These are phyloP conservation scores for Nomada hirtipes DNA, from an alignment of 2,888 invertebrate species.

Conservation along the genomic window DNA sequence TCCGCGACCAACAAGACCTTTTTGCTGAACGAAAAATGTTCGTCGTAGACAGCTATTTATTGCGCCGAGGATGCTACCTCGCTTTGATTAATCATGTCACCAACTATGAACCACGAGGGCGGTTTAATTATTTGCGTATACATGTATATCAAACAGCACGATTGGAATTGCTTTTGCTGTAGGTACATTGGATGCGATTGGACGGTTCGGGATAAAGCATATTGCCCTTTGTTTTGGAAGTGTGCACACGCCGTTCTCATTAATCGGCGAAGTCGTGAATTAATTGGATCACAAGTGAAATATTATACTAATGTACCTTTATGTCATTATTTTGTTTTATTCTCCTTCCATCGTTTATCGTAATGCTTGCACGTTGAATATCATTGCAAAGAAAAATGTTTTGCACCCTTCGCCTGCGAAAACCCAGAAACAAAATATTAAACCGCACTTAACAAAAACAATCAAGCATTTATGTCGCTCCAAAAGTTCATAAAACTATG, in stretches of 20 bases:
- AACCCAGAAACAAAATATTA: too few relatives aligned
- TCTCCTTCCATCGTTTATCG: too few relatives aligned
- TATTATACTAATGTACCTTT: not conserved
- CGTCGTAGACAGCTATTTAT: conserved; percentile 47
- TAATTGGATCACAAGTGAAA: not conserved
- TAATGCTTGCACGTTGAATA: too few relatives aligned
- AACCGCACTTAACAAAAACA: too few relatives aligned
- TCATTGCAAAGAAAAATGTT: too few relatives aligned
- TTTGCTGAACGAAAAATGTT: conserved; percentile 62
- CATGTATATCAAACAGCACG: conserved; percentile 19
- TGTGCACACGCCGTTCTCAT: not conserved
- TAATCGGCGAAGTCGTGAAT: not conserved
- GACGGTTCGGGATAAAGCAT: conserved; percentile 14
- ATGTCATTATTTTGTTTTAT: too few relatives aligned
- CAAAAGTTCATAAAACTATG: too few relatives aligned
- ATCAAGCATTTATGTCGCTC: too few relatives aligned
- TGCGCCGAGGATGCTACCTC: conserved; percentile 25
- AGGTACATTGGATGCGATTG: conserved; percentile 30
- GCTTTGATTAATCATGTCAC: conserved; percentile 41
- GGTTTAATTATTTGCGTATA: conserved; percentile 45
- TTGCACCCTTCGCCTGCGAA: too few relatives aligned
- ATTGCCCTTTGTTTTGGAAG: not conserved
- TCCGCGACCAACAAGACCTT: conserved; percentile 40
- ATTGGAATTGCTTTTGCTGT: conserved; percentile 25
- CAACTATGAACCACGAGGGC: conserved; percentile 30